Percentiles rank a stretch among this genome's conserved stretches.
These are phyloP conservation scores for Pristionchus exspectatus DNA, from an alignment of 2,888 invertebrate species.

Conservation along the genomic window DNA sequence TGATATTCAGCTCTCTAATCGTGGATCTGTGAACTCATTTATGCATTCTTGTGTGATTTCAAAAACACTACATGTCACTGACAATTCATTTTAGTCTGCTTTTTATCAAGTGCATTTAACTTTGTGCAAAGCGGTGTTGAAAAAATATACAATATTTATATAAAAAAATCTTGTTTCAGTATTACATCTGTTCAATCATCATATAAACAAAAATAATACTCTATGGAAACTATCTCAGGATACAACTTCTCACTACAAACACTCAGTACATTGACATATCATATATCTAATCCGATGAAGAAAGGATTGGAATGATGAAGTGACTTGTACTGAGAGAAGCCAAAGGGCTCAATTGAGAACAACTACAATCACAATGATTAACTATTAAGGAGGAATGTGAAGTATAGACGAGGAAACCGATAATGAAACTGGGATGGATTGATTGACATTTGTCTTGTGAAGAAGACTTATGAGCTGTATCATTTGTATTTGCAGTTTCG, in stretches of 20 bases:
- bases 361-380: constrained; percentile 37
- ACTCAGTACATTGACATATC: neutral
- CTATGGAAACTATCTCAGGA: constrained; percentile 31
- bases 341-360: neutral
- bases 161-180: neutral
- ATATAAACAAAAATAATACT: constrained; percentile 22
- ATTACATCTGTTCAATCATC: constrained; percentile 34
- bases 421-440: neutral
- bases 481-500: neutral
- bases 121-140: neutral
- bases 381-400: neutral
- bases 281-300: neutral
- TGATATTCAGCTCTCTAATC: neutral
- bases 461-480: constrained; percentile 10
- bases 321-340: constrained; percentile 1
- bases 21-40: neutral
- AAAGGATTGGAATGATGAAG: neutral
- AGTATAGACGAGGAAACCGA: neutral
- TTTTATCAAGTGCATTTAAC: constrained; percentile 4
- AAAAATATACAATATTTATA: constrained; percentile 34
- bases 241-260: constrained; percentile 11
- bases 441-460: constrained; percentile 10
- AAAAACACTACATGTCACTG: neutral
- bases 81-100: neutral
- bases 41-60: neutral